Evolutionary conservation across 2,888 invertebrate species (phyloP).

Genomic region (Dromius quadrimaculatus): DNA sequence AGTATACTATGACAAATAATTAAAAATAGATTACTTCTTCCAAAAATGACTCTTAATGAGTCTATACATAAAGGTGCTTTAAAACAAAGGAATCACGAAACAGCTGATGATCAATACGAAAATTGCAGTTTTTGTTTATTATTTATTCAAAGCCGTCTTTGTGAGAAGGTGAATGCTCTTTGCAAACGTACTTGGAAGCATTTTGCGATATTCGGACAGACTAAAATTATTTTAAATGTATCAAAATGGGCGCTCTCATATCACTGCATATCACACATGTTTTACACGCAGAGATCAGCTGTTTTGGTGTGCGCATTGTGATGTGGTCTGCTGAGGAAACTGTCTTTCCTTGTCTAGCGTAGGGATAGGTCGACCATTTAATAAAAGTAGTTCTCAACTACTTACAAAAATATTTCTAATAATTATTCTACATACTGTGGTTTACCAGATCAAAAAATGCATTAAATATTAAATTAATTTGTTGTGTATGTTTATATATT

Average conservation of each 20-base stretch:
- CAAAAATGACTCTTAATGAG: conserved; percentile 21
- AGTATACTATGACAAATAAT: conserved; percentile 38
- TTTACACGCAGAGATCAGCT: conserved; percentile 47
- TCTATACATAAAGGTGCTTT: conserved; percentile 17
- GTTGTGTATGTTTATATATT: no score
- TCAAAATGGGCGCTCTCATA: conserved; percentile 41
- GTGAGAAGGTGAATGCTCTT: conserved; percentile 31
- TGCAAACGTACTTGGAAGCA: no score
- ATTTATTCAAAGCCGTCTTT: conserved; percentile 34
- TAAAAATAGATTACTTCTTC: conserved; percentile 22
- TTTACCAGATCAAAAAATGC: no score
- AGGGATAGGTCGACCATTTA: conserved; percentile 24
- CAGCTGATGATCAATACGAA: conserved; percentile 49
- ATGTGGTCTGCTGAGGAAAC: neutral
- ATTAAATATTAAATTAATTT: no score
- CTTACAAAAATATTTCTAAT: no score
- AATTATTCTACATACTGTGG: no score
- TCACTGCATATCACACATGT: no score
- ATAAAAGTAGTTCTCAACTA: conserved; percentile 1
- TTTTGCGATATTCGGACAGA: conserved; percentile 16
- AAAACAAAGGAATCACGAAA: conserved; percentile 41
- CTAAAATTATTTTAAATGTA: conserved; percentile 16
- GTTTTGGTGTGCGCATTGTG: conserved; percentile 45
- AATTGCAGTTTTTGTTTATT: conserved; percentile 5
- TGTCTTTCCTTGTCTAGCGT: conserved; percentile 12